Conservation (phyloP, 2,113 vertebrate species). For the Chauna torquata region DNA sequence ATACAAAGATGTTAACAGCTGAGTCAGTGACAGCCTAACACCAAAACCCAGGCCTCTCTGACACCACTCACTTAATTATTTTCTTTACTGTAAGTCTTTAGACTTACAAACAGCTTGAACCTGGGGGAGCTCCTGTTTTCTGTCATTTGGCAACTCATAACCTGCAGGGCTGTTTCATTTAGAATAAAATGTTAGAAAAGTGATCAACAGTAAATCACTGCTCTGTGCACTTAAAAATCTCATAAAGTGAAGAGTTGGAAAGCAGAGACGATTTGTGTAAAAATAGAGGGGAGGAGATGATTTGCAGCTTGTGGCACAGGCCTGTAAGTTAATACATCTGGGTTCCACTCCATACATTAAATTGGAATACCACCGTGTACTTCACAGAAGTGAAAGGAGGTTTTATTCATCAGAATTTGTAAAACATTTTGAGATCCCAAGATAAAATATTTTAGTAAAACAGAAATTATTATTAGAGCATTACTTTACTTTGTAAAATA, state of each 20-base stretch:
- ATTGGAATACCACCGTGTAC: not conserved
- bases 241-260: slow-evolving; percentile 42
- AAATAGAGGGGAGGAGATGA: slow-evolving; percentile 27
- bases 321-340: slow-evolving; percentile 20
- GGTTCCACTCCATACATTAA: not conserved
- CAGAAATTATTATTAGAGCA: not conserved
- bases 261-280: not conserved
- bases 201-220: slow-evolving; percentile 46
- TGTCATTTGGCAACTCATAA: slow-evolving; percentile 63
- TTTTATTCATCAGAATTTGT: not conserved
- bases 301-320: slow-evolving; percentile 2
- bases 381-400: not conserved
- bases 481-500: not conserved
- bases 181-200: slow-evolving; percentile 42
- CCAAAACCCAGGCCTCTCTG: slow-evolving; percentile 7
- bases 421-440: not conserved
- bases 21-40: slow-evolving; percentile 6
- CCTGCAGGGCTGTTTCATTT: slow-evolving; percentile 28
- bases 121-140: slow-evolving; percentile 32
- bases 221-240: not conserved
- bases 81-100: slow-evolving; percentile 39
- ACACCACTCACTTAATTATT: slow-evolving; percentile 36
- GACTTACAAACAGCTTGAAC: slow-evolving; percentile 35
- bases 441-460: not conserved
- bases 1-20: slow-evolving; percentile 27